Evolutionary conservation across 2,888 invertebrate genomes (phyloP).

Genomic region (Helobdella robusta): DNA sequence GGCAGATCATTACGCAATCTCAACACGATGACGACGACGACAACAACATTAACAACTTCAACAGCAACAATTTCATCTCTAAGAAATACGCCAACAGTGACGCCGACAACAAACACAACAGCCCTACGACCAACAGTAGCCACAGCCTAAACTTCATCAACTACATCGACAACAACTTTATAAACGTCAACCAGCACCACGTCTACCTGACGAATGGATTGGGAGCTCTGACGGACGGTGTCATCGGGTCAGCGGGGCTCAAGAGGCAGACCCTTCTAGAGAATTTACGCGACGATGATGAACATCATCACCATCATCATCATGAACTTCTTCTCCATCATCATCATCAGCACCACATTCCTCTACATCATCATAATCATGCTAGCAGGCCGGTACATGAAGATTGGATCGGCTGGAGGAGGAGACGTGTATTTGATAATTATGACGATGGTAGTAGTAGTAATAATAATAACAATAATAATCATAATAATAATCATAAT

Average conservation of each 20-base stretch:
- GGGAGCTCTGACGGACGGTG: slow-evolving; percentile 15
- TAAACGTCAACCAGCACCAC: too few species aligned
- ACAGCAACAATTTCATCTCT: neutral
- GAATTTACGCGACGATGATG: too few species aligned
- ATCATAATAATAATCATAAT: too few species aligned
- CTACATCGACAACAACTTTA: too few species aligned
- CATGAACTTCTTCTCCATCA: too few species aligned
- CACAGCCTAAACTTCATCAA: too few species aligned
- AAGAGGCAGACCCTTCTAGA: too few species aligned
- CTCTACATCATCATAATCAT: too few species aligned
- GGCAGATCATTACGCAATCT: neutral
- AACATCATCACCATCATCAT: too few species aligned
- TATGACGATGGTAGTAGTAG: neutral
- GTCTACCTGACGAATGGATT: slow-evolving; percentile 6
- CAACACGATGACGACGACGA: neutral
- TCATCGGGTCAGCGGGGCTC: slow-evolving; percentile 9
- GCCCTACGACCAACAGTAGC: neutral
- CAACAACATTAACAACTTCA: neutral
- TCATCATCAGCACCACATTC: too few species aligned
- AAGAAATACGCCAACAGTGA: neutral
- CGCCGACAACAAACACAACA: slow-evolving; percentile 3
- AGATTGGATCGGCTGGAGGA: slow-evolving; percentile 14
- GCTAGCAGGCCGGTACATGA: neutral
- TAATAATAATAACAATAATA: too few species aligned
- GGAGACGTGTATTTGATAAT: neutral